A percentile compares a stretch with the other conserved stretches of the same genome.
Evolutionary conservation across 2,888 invertebrate species (phyloP).

Genomic region (Noctua janthe): DNA sequence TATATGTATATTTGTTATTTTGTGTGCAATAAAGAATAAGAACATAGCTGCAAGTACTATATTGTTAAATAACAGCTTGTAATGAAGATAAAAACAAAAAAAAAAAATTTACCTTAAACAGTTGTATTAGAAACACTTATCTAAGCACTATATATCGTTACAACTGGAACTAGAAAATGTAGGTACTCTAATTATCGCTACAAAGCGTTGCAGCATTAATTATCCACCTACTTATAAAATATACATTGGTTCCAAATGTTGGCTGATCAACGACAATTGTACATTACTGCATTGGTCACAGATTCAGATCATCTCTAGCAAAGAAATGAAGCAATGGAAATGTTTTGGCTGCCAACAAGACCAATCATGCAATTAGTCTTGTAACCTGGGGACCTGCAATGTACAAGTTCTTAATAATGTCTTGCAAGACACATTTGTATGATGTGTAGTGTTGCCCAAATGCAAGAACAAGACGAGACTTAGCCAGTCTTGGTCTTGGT

Average conservation of each 20-base stretch:
- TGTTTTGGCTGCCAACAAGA: too few species aligned
- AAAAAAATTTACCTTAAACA: too few species aligned
- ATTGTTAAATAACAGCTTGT: slow-evolving; percentile 34
- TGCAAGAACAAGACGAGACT: too few species aligned
- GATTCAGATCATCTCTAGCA: neutral
- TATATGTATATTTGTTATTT: too few species aligned
- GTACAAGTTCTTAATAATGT: neutral
- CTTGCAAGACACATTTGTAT: neutral
- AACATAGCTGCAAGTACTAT: slow-evolving; percentile 43
- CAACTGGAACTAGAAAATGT: slow-evolving; percentile 27
- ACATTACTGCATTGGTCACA: neutral
- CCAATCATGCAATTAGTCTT: too few species aligned
- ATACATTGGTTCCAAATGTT: slow-evolving; percentile 23
- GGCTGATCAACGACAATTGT: neutral
- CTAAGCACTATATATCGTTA: too few species aligned
- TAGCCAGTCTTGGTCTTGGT: too few species aligned
- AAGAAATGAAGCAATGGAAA: neutral
- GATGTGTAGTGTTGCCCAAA: too few species aligned
- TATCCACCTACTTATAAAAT: slow-evolving; percentile 1
- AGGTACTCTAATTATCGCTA: slow-evolving; percentile 27
- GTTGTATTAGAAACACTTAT: too few species aligned
- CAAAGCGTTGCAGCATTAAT: slow-evolving; percentile 36
- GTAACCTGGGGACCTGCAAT: neutral
- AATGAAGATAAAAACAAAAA: too few species aligned
- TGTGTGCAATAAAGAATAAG: too few species aligned